Base-by-base conservation (phyloP, 2,797 vertebrate species). In the Melanotaenia parkinsoni region DNA sequence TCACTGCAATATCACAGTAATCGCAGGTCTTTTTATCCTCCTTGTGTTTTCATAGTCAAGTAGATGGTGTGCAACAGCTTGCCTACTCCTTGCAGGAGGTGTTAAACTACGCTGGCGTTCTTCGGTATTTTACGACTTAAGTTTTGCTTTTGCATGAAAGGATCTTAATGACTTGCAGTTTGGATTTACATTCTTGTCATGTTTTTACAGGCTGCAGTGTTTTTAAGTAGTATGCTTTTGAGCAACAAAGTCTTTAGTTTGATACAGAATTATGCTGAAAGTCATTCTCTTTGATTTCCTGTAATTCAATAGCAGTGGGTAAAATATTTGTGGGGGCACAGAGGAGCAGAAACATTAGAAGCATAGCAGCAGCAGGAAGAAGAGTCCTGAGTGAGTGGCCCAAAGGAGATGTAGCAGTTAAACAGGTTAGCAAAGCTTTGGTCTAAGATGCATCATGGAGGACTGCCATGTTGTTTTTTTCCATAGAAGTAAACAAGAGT, bases 301-400 rank as follows among this genome's bases (percentile, higher is more conserved):
- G 97, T 98, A 98, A 98, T 94, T 93, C 94, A 96, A 97, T 95
- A 96, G 95, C 93, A 91, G 92, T 88, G 94, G 95, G 95, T 97
- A 97, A 97, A 97, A 96, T 97, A 96, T 97, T 95, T 96, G 95
- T 92, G 94, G 94, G 94, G 92, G 91, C 91, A 92, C 89, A 74
- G 91, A 88, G 92, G 93, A 86, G 92, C 84, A 93, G 95, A 95
- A 96, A 95, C 91, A 89, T 83, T 93, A 94, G 94, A 93, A 93
- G 90, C 87, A 68, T 86, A 75, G 81, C 85, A 87, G 88, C 93
- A 90, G 85, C 84, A 94, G 86, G 90, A 90, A 85, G 83, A 82
- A 53, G 87, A 88, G 87, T 90, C 91, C 90, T 93, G 90, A 93
- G 94, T 93, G 86, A 92, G 92, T 91, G 80, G 88, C 75, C 75